These are phyloP conservation scores for Tokudaia muenninki DNA, from an alignment of 2,797 vertebrate genomes.

Conservation along the genomic window DNA sequence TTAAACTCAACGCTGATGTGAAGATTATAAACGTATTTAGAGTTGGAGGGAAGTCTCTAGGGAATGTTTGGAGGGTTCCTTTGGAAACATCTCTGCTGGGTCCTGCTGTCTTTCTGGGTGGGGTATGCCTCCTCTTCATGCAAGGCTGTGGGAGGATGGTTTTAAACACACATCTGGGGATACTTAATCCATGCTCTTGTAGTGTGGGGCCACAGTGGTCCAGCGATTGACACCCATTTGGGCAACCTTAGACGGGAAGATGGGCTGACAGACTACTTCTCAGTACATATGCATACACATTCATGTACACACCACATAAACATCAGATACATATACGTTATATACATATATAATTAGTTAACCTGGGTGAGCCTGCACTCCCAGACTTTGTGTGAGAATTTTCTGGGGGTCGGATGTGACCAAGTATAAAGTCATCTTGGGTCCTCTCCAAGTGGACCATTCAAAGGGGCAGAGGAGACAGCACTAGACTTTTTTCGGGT, in stretches of 20 bases:
- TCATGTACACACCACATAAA: background rate
- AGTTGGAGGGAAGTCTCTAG: background rate
- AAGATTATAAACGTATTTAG: background rate
- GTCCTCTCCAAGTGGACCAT: background rate
- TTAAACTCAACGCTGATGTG: background rate
- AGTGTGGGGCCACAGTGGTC: background rate
- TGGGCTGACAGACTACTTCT: background rate
- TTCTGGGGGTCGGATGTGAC: conserved; percentile 5
- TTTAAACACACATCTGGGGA: background rate
- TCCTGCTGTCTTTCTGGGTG: background rate
- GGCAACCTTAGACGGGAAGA: background rate
- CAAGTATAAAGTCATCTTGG: background rate
- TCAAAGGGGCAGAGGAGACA: background rate
- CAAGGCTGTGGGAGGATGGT: background rate
- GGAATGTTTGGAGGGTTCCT: conserved; percentile 19
- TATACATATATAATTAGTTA: background rate
- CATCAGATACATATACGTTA: background rate
- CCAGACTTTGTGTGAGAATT: background rate
- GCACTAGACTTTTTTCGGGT: background rate
- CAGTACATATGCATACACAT: background rate
- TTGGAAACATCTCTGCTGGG: background rate
- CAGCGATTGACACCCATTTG: background rate
- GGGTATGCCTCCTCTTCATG: background rate
- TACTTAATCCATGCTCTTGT: background rate
- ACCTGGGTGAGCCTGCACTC: background rate